These are phyloP conservation scores for Noturus placidus DNA, from an alignment of 2,113 vertebrate genomes.

Conservation along the genomic window DNA sequence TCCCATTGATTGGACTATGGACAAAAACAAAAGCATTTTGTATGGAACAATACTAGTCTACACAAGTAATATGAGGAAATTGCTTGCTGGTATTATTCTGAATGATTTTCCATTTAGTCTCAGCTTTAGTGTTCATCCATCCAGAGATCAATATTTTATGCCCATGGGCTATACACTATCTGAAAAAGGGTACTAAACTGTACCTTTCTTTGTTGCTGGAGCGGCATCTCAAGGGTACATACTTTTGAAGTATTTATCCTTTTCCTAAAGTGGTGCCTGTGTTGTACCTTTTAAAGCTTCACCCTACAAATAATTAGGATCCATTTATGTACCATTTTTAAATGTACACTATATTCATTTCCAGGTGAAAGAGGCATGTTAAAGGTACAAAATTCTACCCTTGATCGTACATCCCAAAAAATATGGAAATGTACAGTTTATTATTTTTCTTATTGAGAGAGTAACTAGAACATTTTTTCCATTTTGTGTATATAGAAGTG, in stretches of 20 bases:
- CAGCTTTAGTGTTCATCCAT: conserved; percentile 31
- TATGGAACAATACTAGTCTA: conserved; percentile 14
- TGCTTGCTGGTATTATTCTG: conserved; percentile 12
- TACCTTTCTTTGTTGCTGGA: background rate
- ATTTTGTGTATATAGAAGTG: background rate
- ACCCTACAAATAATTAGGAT: background rate
- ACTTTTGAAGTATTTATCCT: background rate
- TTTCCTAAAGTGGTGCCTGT: background rate
- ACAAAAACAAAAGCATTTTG: conserved; percentile 27
- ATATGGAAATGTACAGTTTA: background rate
- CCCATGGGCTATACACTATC: conserved; percentile 20
- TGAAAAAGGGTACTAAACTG: background rate
- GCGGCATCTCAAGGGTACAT: background rate
- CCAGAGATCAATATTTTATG: conserved; percentile 40
- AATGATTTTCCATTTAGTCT: conserved; percentile 40
- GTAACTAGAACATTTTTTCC: background rate
- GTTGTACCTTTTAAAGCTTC: background rate
- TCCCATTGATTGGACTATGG: conserved; percentile 19
- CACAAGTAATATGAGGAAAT: conserved; percentile 30
- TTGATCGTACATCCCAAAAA: background rate
- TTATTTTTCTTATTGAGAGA: background rate
- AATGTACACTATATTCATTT: background rate
- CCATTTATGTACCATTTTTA: background rate
- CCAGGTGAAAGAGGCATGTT: background rate
- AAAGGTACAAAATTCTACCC: background rate